Evolutionary conservation across 2,113 vertebrate species (phyloP), one percentile per base, ranked within the genome.

Genomic region (Chaetodon auriga): DNA sequence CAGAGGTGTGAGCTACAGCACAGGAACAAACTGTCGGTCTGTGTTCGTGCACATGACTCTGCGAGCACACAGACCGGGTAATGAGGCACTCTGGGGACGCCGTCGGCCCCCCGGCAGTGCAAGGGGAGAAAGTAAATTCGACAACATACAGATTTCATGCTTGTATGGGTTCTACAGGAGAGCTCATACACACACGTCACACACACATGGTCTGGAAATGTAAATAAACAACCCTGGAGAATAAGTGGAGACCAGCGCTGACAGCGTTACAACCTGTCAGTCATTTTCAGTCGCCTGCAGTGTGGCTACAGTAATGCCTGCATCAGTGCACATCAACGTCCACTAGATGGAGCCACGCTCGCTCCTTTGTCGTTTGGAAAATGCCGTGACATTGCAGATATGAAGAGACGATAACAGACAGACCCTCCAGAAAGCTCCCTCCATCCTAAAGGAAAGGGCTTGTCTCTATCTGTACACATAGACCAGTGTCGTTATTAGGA

Each of bases 331-430:
- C 49, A 43, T n/a, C 46, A 35, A 63, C 49, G 12, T 72, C 92
- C 95, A 90, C 90, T 62, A 94, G 95, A 89, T 89, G 93, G 92
- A 88, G 89, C 71, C 91, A 92, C 68, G 72, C 53, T 68, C 75
- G 55, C 38, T 61, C 76, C 25, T 21, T 74, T 82, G 66, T 63
- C 38, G 36, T 71, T 54, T 68, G 13, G 16, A 51, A 60, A 69
- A 82, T 57, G 51, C 62, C 53, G 49, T 23, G 62, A 87, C 35
- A 51, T n/a, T 62, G 80, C 81, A 81, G 81, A 75, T 82, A 72
- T 82, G 75, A 80, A 21, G 19, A 48, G 60, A 84, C 35, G 3
- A 65, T 84, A 83, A 90, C 89, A 90, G 91, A 93, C 93, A 92
- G 90, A 91, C 93, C 89, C 91, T 91, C 90, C 79, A 79, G 73